A percentile compares a stretch with the other conserved stretches of the same genome.
These are phyloP conservation scores for Mactra quadrangularis DNA, from an alignment of 1,140 invertebrate genomes.

Conservation along the genomic window DNA sequence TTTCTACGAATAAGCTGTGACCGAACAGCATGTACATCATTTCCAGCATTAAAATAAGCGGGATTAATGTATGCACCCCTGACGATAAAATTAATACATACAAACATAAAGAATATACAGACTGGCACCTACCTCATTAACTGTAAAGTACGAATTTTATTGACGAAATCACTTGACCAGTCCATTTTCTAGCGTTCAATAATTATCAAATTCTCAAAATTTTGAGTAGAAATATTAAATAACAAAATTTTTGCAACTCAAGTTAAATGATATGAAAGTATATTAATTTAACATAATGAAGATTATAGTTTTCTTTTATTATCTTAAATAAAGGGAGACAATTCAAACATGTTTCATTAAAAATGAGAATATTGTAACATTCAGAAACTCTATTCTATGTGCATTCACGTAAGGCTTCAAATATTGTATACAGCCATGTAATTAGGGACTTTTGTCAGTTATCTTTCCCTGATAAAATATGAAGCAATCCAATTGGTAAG, in stretches of 20 bases:
- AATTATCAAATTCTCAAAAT: background rate
- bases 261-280: constrained; percentile 6
- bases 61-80: too few relatives aligned
- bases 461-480: too few relatives aligned
- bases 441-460: too few relatives aligned
- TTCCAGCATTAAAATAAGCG: too few relatives aligned
- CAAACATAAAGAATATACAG: too few relatives aligned
- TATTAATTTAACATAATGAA: background rate
- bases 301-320: background rate
- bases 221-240: background rate
- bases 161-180: constrained; percentile 1
- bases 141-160: background rate
- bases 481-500: too few relatives aligned
- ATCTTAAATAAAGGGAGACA: constrained; percentile 8
- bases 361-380: constrained; percentile 13
- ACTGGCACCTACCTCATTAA: constrained; percentile 8
- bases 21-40: too few relatives aligned
- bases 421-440: too few relatives aligned
- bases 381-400: constrained; percentile 2
- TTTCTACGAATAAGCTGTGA: too few relatives aligned
- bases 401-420: too few relatives aligned
- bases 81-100: too few relatives aligned
- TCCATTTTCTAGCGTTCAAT: constrained; percentile 5
- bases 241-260: background rate
- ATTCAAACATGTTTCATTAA: background rate